Percentiles rank a stretch among this genome's conserved stretches.
Conservation (phyloP, 2,113 vertebrate genomes). For the Diphyllodes magnificus region DNA sequence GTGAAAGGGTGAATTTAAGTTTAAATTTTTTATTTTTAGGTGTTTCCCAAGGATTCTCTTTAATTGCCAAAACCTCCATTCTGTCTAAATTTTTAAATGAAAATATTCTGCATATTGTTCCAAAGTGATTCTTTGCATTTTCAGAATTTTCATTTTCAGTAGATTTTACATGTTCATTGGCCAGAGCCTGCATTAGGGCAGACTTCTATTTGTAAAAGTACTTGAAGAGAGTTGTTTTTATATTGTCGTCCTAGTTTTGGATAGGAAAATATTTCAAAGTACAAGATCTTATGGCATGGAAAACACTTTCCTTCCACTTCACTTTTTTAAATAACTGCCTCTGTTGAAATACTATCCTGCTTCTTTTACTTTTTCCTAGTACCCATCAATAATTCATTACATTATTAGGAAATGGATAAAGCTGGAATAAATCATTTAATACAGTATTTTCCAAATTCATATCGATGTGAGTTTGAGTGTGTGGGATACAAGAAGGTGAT, state of each 20-base stretch:
- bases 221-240: slow-evolving; percentile 5
- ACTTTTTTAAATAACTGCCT: slow-evolving; percentile 2
- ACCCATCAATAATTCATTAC: slow-evolving; percentile 50
- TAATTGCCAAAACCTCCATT: not conserved
- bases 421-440: slow-evolving; percentile 41
- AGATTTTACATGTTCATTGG: not conserved
- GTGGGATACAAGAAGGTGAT: not conserved
- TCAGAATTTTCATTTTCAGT: not conserved
- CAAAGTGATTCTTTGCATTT: not conserved
- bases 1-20: not conserved
- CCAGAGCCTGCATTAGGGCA: not conserved
- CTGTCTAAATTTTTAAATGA: not conserved
- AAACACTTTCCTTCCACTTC: slow-evolving; percentile 28
- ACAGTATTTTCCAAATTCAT: slow-evolving; percentile 21
- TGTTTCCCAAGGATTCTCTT: not conserved
- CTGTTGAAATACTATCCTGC: slow-evolving; percentile 4
- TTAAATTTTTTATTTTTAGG: not conserved
- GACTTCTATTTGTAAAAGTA: not conserved
- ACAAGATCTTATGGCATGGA: slow-evolving; percentile 12
- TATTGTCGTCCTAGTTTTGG: slow-evolving; percentile 31
- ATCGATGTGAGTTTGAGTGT: not conserved
- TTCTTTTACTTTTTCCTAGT: slow-evolving; percentile 27
- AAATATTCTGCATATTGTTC: not conserved
- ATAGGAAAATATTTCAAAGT: slow-evolving; percentile 51
- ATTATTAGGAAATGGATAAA: slow-evolving; percentile 46